These are phyloP conservation scores for Episyrphus balteatus DNA, from an alignment of 1,140 invertebrate genomes.

Conservation along the genomic window DNA sequence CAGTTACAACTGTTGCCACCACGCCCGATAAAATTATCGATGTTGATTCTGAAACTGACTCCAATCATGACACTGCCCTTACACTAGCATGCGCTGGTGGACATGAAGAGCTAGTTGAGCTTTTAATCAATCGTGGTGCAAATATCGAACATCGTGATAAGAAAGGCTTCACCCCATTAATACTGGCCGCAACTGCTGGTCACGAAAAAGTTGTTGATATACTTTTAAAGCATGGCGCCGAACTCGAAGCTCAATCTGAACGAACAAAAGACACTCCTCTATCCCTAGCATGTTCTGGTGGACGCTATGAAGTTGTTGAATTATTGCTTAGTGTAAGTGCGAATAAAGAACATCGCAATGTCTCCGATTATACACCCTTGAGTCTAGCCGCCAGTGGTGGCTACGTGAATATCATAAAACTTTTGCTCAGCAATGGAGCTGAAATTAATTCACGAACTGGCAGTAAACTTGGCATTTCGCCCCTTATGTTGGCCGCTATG, in stretches of 20 bases:
- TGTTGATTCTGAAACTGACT: slow-evolving; percentile 93
- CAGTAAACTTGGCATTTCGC: slow-evolving; percentile 95
- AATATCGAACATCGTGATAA: slow-evolving; percentile 98
- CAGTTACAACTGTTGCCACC: slow-evolving; percentile 37
- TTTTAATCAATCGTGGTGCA: slow-evolving; percentile 79
- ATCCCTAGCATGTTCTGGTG: slow-evolving; percentile 94
- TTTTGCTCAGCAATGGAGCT: slow-evolving; percentile 80
- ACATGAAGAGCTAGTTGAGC: slow-evolving; percentile 87
- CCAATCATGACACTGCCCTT: slow-evolving; percentile 95
- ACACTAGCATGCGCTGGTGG: slow-evolving; percentile 95
- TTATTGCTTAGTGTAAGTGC: slow-evolving; percentile 77
- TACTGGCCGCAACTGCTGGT: slow-evolving; percentile 92
- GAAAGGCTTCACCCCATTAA: slow-evolving; percentile 97
- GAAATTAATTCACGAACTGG: slow-evolving; percentile 98
- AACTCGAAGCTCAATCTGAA: slow-evolving; percentile 97
- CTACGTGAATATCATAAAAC: slow-evolving; percentile 96
- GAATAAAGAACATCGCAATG: slow-evolving; percentile 98
- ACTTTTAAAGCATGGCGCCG: slow-evolving; percentile 81
- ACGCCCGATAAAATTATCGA: slow-evolving; percentile 58
- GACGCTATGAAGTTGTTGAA: slow-evolving; percentile 93
- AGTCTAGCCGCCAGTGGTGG: slow-evolving; percentile 95
- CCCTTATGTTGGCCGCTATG: slow-evolving; percentile 98
- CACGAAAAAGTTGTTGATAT: slow-evolving; percentile 93
- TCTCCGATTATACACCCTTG: slow-evolving; percentile 97
- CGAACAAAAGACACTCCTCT: slow-evolving; percentile 97